Conservation (phyloP, 2,797 vertebrate genomes). For the Sebastes miniatus region DNA sequence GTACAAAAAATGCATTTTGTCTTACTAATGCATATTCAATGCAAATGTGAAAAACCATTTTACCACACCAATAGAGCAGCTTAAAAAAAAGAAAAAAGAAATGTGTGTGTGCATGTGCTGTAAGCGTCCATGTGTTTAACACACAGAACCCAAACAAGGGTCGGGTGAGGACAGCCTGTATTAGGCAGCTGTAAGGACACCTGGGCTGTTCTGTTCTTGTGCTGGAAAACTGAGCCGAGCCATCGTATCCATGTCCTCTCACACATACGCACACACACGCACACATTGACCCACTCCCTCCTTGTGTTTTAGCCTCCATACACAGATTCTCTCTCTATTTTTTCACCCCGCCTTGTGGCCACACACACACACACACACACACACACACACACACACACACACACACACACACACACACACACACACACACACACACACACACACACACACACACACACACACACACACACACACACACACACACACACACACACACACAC, state of each 20-base stretch:
- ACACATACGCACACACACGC: background rate
- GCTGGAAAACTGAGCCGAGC: slow-evolving; percentile 30
- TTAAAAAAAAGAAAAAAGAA: background rate
- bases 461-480: slow-evolving; percentile 11
- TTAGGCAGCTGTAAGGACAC: slow-evolving; percentile 48
- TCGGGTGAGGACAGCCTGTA: slow-evolving; percentile 10
- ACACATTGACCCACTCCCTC: slow-evolving; percentile 14
- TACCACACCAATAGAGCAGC: background rate
- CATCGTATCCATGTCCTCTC: background rate
- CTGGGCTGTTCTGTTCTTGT: slow-evolving; percentile 31
- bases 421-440: background rate
- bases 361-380: background rate
- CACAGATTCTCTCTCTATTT: slow-evolving; percentile 35
- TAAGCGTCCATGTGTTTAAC: background rate
- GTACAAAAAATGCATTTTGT: slow-evolving; percentile 1
- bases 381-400: slow-evolving; percentile 25
- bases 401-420: slow-evolving; percentile 15
- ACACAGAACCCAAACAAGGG: background rate
- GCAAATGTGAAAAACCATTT: slow-evolving; percentile 14
- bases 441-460: slow-evolving; percentile 36
- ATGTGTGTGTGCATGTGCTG: background rate
- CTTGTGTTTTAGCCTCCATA: slow-evolving; percentile 28
- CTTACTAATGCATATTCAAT: slow-evolving; percentile 7
- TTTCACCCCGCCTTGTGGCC: slow-evolving; percentile 27
- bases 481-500: slow-evolving; percentile 5